Evolutionary conservation across 2,888 invertebrate species (phyloP).

Genomic region (Troides aeacus): DNA sequence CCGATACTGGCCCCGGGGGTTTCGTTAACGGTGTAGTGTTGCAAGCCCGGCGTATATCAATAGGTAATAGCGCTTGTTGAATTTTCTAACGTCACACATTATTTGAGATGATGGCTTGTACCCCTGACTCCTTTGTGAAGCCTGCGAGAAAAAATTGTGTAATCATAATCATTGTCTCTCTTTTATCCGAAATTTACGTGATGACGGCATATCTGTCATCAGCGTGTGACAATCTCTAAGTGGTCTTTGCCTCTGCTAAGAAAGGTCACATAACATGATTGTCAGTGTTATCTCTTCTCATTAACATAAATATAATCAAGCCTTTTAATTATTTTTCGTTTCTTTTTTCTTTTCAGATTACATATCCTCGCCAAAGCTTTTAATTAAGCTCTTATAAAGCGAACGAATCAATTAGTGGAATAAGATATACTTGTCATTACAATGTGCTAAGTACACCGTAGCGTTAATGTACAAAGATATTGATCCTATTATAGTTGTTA

Average conservation of each 20-base stretch:
- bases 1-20: constrained; percentile 55
- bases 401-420: not conserved
- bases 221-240: not conserved
- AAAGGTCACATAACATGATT: not conserved
- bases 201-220: not conserved
- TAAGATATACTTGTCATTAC: not conserved
- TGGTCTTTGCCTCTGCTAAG: not conserved
- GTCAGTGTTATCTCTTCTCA: not conserved
- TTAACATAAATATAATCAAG: not conserved
- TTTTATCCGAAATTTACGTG: not conserved
- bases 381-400: not conserved
- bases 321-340: not conserved
- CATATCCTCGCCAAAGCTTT: not conserved
- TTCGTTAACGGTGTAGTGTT: constrained; percentile 51
- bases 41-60: constrained; percentile 49
- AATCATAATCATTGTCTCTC: not conserved
- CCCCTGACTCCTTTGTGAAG: not conserved
- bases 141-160: not conserved
- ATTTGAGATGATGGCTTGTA: not conserved
- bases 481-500: not conserved
- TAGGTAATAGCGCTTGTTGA: constrained; percentile 55
- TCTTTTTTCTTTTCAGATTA: not conserved
- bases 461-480: not conserved
- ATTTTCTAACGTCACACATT: constrained; percentile 42
- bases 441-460: not conserved